These are phyloP conservation scores for Gymnocypris eckloni DNA, from an alignment of 2,797 vertebrate genomes.

Conservation along the genomic window DNA sequence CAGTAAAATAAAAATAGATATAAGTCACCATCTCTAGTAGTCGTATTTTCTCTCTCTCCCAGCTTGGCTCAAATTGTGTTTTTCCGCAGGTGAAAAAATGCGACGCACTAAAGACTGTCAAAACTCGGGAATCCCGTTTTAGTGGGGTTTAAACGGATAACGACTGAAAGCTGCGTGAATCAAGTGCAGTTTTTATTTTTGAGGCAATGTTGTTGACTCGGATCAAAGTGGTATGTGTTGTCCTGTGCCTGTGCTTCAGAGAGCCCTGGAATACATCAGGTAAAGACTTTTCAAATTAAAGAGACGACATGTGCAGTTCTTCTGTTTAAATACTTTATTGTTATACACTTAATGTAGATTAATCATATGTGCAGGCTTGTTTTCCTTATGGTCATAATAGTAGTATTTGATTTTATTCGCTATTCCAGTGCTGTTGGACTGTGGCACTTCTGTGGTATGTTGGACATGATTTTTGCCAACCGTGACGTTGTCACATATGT, in stretches of 20 bases:
- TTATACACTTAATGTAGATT: not conserved
- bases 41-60: not conserved
- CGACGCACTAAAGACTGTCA: conserved; percentile 36
- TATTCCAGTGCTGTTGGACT: not conserved
- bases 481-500: not conserved
- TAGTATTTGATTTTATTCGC: not conserved
- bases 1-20: not conserved
- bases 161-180: not conserved
- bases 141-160: not conserved
- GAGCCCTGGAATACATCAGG: conserved; percentile 51
- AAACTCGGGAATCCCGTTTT: not conserved
- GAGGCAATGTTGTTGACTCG: conserved; percentile 30
- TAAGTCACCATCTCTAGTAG: not conserved
- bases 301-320: not conserved
- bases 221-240: conserved; percentile 30
- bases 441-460: not conserved
- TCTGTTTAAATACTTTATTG: not conserved
- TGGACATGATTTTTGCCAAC: not conserved
- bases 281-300: conserved; percentile 20
- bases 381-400: not conserved
- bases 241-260: conserved; percentile 38
- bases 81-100: conserved; percentile 74
- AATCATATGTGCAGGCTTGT: not conserved
- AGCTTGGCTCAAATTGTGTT: conserved; percentile 27
- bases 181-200: not conserved